Evolutionary conservation across 2,113 vertebrate genomes (phyloP).

Genomic region (zebrafish (Danio rerio)): DNA sequence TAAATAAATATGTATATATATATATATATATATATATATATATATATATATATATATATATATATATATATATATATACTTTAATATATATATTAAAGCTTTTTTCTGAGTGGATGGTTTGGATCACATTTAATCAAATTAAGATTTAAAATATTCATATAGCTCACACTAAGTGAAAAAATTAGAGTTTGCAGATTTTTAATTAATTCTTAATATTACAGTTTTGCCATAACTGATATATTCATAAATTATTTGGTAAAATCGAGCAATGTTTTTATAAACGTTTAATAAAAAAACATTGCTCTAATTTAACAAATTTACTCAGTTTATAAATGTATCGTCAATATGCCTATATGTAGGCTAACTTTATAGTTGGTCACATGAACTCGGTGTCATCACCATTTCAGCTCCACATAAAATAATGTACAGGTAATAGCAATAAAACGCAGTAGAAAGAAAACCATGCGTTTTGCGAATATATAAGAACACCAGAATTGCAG

Average conservation of each 20-base stretch:
- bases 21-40: no score
- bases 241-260: background rate
- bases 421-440: background rate
- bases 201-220: background rate
- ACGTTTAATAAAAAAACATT: background rate
- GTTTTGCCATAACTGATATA: background rate
- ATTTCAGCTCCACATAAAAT: background rate
- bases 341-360: background rate
- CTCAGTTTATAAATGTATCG: no score
- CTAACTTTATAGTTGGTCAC: background rate
- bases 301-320: no score
- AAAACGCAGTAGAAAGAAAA: background rate
- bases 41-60: no score
- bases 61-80: no score
- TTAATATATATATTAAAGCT: no score
- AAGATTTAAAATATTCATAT: background rate
- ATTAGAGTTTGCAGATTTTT: no score
- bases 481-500: background rate
- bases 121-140: background rate
- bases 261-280: background rate
- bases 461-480: background rate
- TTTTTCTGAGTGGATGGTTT: no score
- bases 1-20: no score
- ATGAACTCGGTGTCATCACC: background rate
- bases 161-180: background rate